Evolutionary conservation across 2,888 invertebrate species (phyloP).

Genomic region (Aleiodes testaceus): DNA sequence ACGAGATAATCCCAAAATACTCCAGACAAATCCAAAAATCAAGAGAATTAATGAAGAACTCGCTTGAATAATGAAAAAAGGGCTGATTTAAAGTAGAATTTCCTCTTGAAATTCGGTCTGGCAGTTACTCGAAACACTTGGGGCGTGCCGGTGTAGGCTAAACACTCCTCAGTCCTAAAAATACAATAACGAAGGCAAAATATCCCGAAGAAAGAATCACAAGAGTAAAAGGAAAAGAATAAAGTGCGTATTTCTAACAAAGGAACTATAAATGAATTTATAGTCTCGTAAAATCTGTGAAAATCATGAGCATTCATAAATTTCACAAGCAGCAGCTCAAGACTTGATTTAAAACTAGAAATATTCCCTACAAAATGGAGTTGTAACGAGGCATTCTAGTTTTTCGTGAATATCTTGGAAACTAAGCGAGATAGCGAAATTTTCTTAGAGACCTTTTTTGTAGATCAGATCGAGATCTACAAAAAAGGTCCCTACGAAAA

Average conservation of each 20-base stretch:
- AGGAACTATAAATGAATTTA: constrained; percentile 9
- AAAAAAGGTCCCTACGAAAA: constrained; percentile 13
- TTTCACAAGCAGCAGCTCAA: no score
- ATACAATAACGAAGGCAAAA: constrained; percentile 42
- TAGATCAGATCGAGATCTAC: no score
- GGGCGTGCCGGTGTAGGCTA: constrained; percentile 35
- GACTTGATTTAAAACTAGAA: no score
- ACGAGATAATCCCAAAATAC: no score
- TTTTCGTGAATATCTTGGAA: no score
- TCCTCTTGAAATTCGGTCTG: constrained; percentile 16
- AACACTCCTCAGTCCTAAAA: constrained; percentile 39
- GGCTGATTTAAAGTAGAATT: constrained; percentile 7
- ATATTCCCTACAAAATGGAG: no score
- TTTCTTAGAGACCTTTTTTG: not conserved
- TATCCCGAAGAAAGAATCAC: constrained; percentile 4
- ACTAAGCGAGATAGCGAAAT: no score
- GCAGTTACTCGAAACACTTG: constrained; percentile 20
- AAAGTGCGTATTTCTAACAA: constrained; percentile 20
- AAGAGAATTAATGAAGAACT: no score
- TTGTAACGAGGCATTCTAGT: no score
- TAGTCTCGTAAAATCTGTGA: not conserved
- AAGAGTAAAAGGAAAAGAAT: constrained; percentile 6
- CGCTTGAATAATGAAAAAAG: no score
- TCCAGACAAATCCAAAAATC: no score
- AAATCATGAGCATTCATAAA: not conserved